These are phyloP conservation scores for Psococerastis gibbosa DNA, from an alignment of 2,888 invertebrate species.

Conservation along the genomic window DNA sequence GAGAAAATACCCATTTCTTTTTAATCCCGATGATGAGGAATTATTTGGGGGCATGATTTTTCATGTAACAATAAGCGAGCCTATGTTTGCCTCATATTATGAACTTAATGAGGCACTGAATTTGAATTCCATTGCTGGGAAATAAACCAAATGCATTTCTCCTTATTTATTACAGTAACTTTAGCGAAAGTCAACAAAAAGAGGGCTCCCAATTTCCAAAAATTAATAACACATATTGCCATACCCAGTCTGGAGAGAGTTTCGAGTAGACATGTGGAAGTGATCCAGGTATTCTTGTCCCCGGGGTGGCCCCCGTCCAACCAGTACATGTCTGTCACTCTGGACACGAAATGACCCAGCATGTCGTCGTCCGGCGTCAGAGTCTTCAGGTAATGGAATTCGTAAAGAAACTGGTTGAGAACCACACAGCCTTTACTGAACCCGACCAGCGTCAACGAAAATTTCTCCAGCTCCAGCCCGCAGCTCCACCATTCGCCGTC, in stretches of 20 bases:
- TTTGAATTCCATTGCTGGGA: no score
- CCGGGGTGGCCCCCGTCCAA: constrained; percentile 85
- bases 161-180: no score
- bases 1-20: no score
- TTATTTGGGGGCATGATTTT: no score
- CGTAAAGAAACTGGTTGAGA: constrained; percentile 74
- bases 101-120: no score
- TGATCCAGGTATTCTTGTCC: constrained; percentile 73
- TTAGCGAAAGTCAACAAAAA: no score
- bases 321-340: constrained; percentile 67
- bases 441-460: constrained; percentile 46
- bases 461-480: constrained; percentile 35
- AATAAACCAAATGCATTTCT: no score
- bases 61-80: no score
- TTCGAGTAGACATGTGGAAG: constrained; percentile 49
- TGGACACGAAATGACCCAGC: constrained; percentile 40
- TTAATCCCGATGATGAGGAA: no score
- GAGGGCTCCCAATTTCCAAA: no score
- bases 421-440: constrained; percentile 91
- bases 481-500: constrained; percentile 40
- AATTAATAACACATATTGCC: no score
- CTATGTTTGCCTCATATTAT: no score
- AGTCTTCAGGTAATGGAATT: constrained; percentile 56
- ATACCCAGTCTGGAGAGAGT: constrained; percentile 51
- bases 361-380: constrained; percentile 41